These are phyloP conservation scores for Rhaphigaster nebulosa DNA, from an alignment of 2,888 invertebrate genomes.

Conservation along the genomic window DNA sequence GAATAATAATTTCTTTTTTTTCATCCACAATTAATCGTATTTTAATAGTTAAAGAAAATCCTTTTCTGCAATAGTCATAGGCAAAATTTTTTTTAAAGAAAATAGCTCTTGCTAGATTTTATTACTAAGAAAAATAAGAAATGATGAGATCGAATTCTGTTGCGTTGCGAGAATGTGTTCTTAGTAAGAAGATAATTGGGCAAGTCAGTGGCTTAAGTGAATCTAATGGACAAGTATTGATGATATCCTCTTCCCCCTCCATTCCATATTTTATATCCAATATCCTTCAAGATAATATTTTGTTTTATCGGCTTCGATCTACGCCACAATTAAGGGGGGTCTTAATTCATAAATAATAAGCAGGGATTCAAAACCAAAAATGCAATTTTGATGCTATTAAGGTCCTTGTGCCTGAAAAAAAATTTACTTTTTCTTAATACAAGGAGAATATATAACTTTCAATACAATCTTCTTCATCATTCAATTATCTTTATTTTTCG, in stretches of 20 bases:
- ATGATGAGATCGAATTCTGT: not conserved
- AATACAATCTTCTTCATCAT: too few relatives aligned
- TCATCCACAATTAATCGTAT: too few relatives aligned
- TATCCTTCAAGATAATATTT: not conserved
- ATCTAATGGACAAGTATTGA: conserved; percentile 18
- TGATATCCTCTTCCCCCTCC: not conserved
- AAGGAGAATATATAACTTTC: too few relatives aligned
- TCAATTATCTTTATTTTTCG: too few relatives aligned
- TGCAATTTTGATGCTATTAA: too few relatives aligned
- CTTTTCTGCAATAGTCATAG: too few relatives aligned
- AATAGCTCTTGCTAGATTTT: not conserved
- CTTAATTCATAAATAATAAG: not conserved
- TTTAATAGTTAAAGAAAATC: too few relatives aligned
- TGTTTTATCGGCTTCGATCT: not conserved
- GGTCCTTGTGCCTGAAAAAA: too few relatives aligned
- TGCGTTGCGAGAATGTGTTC: not conserved
- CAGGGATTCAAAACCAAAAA: not conserved
- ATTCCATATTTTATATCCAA: not conserved
- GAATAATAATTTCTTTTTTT: too few relatives aligned
- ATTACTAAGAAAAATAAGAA: not conserved
- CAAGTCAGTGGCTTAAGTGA: not conserved
- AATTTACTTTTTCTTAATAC: too few relatives aligned
- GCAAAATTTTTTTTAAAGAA: not conserved
- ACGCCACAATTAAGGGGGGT: not conserved
- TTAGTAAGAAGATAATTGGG: not conserved